Evolutionary conservation across 2,797 vertebrate genomes (phyloP).

Genomic region (Microhierax caerulescens): DNA sequence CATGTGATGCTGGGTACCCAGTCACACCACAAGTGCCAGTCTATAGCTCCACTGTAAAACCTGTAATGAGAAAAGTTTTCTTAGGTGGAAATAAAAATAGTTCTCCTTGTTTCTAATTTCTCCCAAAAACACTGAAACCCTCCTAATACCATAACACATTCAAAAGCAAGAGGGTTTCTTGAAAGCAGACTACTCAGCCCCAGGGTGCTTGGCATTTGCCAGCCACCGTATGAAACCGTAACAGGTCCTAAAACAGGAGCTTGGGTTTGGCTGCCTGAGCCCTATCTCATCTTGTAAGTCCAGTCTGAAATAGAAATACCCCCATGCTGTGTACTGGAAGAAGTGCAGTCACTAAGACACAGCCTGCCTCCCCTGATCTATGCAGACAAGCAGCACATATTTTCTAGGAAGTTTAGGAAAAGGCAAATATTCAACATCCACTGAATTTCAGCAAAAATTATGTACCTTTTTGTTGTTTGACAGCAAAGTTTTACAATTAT

Average conservation of each 20-base stretch:
- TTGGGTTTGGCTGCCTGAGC: neutral
- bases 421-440: neutral
- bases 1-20: accelerated
- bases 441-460: neutral
- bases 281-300: neutral
- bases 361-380: accelerated
- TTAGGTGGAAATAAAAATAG: neutral
- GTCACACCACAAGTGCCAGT: neutral
- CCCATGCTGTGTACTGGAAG: neutral
- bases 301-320: neutral
- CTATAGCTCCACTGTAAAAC: neutral
- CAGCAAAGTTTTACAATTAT: neutral
- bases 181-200: neutral
- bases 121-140: neutral
- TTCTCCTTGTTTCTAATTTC: neutral
- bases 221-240: neutral
- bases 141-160: neutral
- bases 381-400: neutral
- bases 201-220: neutral
- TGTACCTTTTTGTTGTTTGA: neutral
- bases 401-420: neutral
- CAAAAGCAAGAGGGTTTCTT: neutral
- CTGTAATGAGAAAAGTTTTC: neutral
- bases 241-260: neutral
- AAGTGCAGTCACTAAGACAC: neutral